Base-by-base conservation (phyloP, 1,140 invertebrate genomes). In the Zaprionus kolodkinae region DNA sequence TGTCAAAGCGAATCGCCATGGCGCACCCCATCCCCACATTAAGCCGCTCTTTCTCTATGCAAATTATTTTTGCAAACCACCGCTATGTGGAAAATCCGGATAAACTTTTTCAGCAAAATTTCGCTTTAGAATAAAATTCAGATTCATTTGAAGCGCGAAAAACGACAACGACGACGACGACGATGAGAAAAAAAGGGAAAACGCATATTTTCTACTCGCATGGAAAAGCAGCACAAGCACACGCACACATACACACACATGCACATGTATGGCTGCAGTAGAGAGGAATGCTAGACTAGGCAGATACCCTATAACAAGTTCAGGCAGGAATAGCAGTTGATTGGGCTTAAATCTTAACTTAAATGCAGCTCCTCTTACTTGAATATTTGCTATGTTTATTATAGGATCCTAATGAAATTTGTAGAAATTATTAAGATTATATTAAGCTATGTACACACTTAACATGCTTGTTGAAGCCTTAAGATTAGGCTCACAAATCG, bases 201-300 rank as follows among this genome's bases (percentile, higher is more conserved):
- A 62, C 25, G 59, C 35, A 54, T 45, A 61, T 61, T 66, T 66
- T 66, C n/a, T 43, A 9, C 30, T 30, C n/a, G 38, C 52, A 66
- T 66, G 25, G 27, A 6, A 56, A 66, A 45, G 25, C 48, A 40
- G 62, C 54, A 48, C 21, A 30, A 40, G 62, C 54, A 48, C 21
- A 30, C 40, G 55, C 5, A 7, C 12, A 40, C 38, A 13, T 13
- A 38, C 36, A 21, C 21, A 21, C 21, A 21, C 21, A 21, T 21
- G 21, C 21, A 12, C 50, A 55, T 30, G 13, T 27, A 25, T 50
- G 45, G 17, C 4, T 50, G 45, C 4, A 50, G 27, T 1, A 25
- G 3, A 9, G 1, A 17, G 17, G 3, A 12, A 10, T 50, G 4
- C 9, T 15, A 5, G 13, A 33, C 52, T 30, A 3, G 2, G 1